Evolutionary conservation across 2,113 vertebrate genomes (phyloP), one percentile per base, ranked within the genome.

Genomic region (Triplophysa siluroides): DNA sequence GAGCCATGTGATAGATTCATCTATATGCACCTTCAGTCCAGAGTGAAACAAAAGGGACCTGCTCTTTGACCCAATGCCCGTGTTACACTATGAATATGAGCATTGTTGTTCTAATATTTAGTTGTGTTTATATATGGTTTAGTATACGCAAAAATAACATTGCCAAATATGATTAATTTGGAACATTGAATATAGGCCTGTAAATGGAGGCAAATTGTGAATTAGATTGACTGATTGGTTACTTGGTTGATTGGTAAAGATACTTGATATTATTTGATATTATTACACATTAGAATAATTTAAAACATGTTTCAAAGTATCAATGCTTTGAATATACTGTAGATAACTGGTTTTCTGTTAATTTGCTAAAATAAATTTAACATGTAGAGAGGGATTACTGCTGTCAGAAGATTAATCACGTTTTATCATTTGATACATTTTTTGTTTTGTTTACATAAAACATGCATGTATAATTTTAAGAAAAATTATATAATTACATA

Each of bases 1-100:
- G 67, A 75, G 76, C 84, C 90, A 90, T 82, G 88, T 89, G 88
- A 88, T 86, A 12, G 41, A 72, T 88, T 88, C 67, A 87, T 61
- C 74, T 77, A 76, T 52, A 69, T 50, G 26, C 79, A 81, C 76
- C 79, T 69, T 56, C n/a, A 78, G 73, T n/a, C 60, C 47, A 19
- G 58, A 45, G 61, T 21, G 75, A 71, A 69, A 78, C 76, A 76
- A 77, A 68, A 50, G 63, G 45, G 26, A 29, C 41, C 19, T 61
- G 33, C 33, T 43, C 45, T 50, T 63, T 71, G 58, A 70, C 24
- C 58, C 41, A 76, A n/a, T 45, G 38, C 26, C 52, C 0, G 2
- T 19, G 43, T 64, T 9, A 26, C 8, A 52, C 33, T 18, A 56
- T 63, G 21, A 12, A 63, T 47, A 38, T 13, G 60, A 60, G 14